Percentiles rank a stretch among this genome's conserved stretches.
Evolutionary conservation across 1,140 invertebrate genomes (phyloP).

Genomic region (Hesperophylax magnus): DNA sequence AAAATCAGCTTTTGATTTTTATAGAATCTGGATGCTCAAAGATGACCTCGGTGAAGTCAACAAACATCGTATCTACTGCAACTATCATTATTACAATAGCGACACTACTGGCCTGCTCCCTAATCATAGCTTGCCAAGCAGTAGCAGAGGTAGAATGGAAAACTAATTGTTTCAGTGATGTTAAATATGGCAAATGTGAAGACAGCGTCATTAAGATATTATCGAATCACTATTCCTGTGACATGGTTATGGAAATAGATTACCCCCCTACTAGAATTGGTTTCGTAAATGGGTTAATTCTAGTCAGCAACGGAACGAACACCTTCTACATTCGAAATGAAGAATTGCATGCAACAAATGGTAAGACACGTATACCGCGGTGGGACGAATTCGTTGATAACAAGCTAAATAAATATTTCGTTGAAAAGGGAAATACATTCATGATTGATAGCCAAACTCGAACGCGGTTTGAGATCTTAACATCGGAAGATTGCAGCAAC

Average conservation of each 20-base stretch:
- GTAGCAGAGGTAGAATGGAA: neutral
- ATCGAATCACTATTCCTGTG: conserved; percentile 15
- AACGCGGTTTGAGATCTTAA: conserved; percentile 34
- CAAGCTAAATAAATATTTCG: conserved; percentile 24
- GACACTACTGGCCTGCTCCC: neutral
- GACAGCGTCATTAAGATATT: conserved; percentile 18
- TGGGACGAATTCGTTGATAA: conserved; percentile 34
- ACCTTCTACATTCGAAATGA: neutral
- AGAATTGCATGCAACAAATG: neutral
- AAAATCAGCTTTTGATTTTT: no score
- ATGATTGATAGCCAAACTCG: conserved; percentile 6
- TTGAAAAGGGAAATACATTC: conserved; percentile 5
- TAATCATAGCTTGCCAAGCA: neutral
- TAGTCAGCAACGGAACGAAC: neutral
- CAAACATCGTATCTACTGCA: no score
- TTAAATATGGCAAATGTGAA: conserved; percentile 9
- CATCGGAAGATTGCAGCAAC: conserved; percentile 20
- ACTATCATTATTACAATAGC: neutral
- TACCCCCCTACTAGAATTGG: conserved; percentile 8
- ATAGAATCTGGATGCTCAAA: no score
- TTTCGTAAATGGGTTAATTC: neutral
- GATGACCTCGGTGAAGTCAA: no score
- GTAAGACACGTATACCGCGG: neutral
- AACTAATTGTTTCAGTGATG: conserved; percentile 21
- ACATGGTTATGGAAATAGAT: neutral